Percentiles rank a stretch among this genome's conserved stretches.
phyloP scores from a whole-genome alignment of 2,113 vertebrate species.

The Aplodontia rufa region DNA sequence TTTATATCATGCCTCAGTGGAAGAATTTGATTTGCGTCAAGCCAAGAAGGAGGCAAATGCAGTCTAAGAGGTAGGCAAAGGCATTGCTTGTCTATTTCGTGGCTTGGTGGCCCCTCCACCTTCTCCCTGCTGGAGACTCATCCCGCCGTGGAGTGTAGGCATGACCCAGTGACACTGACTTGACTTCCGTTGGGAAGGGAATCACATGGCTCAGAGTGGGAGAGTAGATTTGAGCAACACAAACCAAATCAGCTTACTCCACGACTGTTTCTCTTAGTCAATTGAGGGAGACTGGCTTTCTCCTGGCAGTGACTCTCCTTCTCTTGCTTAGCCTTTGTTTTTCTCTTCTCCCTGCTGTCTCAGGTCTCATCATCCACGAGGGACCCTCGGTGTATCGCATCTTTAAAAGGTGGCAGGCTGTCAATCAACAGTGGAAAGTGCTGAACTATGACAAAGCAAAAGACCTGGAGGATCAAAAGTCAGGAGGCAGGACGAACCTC shows the following conservation, averaged over 20 bases:
- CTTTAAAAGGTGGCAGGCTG: slow-evolving; percentile 98
- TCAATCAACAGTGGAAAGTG: slow-evolving; percentile 99
- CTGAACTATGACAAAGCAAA: slow-evolving; percentile 97
- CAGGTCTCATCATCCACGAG: slow-evolving; percentile 98
- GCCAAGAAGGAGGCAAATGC: background rate
- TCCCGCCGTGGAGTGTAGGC: background rate
- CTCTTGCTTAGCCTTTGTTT: background rate
- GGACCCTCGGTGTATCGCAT: slow-evolving; percentile 98
- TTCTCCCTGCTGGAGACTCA: background rate
- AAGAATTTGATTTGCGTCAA: background rate
- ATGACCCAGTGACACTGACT: background rate
- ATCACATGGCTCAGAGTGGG: background rate
- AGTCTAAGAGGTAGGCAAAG: background rate
- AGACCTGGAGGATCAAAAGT: slow-evolving; percentile 94
- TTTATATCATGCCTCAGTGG: background rate
- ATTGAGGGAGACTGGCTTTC: background rate
- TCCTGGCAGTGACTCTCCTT: background rate
- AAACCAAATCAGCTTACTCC: background rate
- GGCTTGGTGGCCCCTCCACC: accelerated
- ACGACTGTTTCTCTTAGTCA: accelerated
- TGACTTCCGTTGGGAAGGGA: too few relatives aligned
- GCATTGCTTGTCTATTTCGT: accelerated
- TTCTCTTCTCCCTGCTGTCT: slow-evolving; percentile 63
- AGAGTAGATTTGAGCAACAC: background rate
- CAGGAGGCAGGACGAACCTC: slow-evolving; percentile 89